Conservation (phyloP, 2,888 invertebrate species). For the Macrostomum cliftonense region DNA sequence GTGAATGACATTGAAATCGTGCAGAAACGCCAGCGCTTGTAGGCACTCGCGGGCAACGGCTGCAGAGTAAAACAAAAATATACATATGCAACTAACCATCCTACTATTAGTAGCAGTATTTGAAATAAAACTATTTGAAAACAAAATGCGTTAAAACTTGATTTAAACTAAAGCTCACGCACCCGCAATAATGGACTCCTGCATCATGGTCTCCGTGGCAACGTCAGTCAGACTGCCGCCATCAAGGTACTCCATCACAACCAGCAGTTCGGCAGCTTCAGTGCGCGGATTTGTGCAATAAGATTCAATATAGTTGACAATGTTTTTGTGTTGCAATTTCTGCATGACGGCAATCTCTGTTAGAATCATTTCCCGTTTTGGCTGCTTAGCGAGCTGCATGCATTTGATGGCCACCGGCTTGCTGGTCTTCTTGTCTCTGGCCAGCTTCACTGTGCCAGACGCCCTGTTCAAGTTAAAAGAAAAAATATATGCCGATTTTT, state of each 20-base stretch:
- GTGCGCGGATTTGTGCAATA: slow-evolving; percentile 52
- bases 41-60: slow-evolving; percentile 37
- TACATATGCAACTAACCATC: too few relatives aligned
- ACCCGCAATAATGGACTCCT: slow-evolving; percentile 79
- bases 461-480: too few relatives aligned
- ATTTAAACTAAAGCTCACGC: too few relatives aligned
- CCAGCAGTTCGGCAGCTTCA: slow-evolving; percentile 43
- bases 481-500: too few relatives aligned
- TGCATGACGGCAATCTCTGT: slow-evolving; percentile 99
- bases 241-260: slow-evolving; percentile 97
- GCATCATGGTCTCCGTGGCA: slow-evolving; percentile 98
- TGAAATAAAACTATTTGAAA: too few relatives aligned
- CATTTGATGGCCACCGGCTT: slow-evolving; percentile 78
- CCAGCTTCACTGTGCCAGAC: slow-evolving; percentile 89
- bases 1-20: slow-evolving; percentile 42
- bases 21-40: slow-evolving; percentile 91
- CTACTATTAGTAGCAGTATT: too few relatives aligned
- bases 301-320: slow-evolving; percentile 95
- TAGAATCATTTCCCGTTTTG: slow-evolving; percentile 96
- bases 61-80: slow-evolving; percentile 30
- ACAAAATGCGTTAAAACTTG: too few relatives aligned
- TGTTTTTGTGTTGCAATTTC: slow-evolving; percentile 97
- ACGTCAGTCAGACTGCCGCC: slow-evolving; percentile 98
- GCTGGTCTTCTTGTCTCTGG: slow-evolving; percentile 85
- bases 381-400: slow-evolving; percentile 94